Percentiles rank a stretch among this genome's conserved stretches.
phyloP scores from a whole-genome alignment of 2,888 invertebrate genomes.

The Theodoxus fluviatilis region DNA sequence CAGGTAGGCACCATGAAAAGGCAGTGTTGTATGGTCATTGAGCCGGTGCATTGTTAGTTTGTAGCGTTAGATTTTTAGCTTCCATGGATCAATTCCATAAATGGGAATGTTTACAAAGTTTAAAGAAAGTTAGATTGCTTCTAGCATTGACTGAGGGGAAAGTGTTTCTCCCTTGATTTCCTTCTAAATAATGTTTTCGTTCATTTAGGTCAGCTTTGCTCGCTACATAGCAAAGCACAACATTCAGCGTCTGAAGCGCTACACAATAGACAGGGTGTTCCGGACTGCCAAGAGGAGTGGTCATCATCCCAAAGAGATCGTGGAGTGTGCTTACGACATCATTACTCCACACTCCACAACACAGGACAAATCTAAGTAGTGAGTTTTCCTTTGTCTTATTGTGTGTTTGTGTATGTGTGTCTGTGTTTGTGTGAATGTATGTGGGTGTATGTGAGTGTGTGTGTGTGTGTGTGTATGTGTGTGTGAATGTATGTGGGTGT shows the following conservation, averaged over 20 bases:
- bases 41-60: no score
- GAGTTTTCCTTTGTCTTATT: not conserved
- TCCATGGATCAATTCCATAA: no score
- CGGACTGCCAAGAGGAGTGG: conserved; percentile 75
- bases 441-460: not conserved
- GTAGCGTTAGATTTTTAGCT: no score
- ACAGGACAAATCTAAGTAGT: no score
- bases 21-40: no score
- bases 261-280: conserved; percentile 85
- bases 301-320: conserved; percentile 86
- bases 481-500: no score
- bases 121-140: no score
- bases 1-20: no score
- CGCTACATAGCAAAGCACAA: conserved; percentile 81
- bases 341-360: conserved; percentile 76
- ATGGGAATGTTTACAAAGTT: no score
- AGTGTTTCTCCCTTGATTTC: no score
- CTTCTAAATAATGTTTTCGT: conserved; percentile 1
- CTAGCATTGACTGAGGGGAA: no score
- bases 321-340: conserved; percentile 93
- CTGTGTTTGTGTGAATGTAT: not conserved
- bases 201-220: conserved; percentile 74
- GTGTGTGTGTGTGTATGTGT: no score
- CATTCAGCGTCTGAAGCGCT: conserved; percentile 81
- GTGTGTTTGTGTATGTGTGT: not conserved